A percentile compares a stretch with the other conserved stretches of the same genome.
Evolutionary conservation across 2,888 invertebrate genomes (phyloP).

Genomic region (Drosophila pegasa): DNA sequence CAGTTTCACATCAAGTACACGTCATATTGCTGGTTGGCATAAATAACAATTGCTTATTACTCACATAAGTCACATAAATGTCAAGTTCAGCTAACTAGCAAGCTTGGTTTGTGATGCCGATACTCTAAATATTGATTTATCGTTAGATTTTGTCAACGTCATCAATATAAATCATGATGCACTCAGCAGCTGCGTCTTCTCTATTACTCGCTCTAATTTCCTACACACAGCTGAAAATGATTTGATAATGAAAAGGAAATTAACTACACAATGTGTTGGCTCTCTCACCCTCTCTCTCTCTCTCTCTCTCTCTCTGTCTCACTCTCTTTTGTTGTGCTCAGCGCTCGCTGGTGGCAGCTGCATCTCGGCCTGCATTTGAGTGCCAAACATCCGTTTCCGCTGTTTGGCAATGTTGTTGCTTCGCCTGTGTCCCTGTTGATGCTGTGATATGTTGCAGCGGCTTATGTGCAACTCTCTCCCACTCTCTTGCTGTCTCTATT

Average conservation of each 20-base stretch:
- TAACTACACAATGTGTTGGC: conserved; percentile 50
- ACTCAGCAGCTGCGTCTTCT: conserved; percentile 11
- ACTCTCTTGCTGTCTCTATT: background rate
- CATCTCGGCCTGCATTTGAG: conserved; percentile 65
- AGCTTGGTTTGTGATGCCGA: conserved; percentile 9
- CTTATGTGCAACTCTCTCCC: conserved; percentile 2
- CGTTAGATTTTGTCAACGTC: conserved; percentile 57
- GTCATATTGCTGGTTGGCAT: conserved; percentile 16
- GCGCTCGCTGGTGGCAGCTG: conserved; percentile 32
- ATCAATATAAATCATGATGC: conserved; percentile 62
- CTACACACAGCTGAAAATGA: conserved; percentile 60
- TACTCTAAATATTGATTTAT: conserved; percentile 57
- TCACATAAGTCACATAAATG: conserved; percentile 43
- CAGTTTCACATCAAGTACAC: conserved; percentile 2
- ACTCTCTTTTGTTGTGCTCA: conserved; percentile 11
- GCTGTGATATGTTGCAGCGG: conserved; percentile 45
- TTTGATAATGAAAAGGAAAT: conserved; percentile 73
- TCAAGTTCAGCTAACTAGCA: conserved; percentile 30
- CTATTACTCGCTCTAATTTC: conserved; percentile 64
- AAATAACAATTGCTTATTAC: conserved; percentile 28
- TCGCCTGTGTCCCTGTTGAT: conserved; percentile 31
- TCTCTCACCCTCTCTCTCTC: background rate
- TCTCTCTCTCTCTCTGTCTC: background rate
- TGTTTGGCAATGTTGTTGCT: conserved; percentile 51
- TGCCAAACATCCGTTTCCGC: conserved; percentile 70